phyloP scores from a whole-genome alignment of 2,888 invertebrate species.

The Furcula furcula region DNA sequence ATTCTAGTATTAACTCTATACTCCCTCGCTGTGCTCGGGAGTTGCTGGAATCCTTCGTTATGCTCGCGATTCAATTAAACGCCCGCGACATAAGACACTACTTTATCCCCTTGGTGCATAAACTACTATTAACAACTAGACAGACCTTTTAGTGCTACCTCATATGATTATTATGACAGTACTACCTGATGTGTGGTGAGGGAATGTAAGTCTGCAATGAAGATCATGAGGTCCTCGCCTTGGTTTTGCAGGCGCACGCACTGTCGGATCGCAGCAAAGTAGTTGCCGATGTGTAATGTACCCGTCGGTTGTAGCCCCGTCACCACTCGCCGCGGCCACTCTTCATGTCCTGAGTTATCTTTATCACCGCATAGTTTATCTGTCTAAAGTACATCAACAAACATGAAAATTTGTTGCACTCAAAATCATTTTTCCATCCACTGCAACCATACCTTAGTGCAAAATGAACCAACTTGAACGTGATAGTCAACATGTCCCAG shows the following conservation, averaged over 20 bases:
- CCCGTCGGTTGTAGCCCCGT: conserved; percentile 99
- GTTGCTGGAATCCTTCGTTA: too few relatives aligned
- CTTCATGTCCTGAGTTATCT: conserved; percentile 1
- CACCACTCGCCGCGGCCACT: conserved; percentile 85
- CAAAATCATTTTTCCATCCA: neutral
- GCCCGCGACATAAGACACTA: too few relatives aligned
- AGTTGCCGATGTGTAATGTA: conserved; percentile 96
- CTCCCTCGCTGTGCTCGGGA: too few relatives aligned
- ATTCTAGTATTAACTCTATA: too few relatives aligned
- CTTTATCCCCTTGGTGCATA: too few relatives aligned
- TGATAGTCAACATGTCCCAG: neutral
- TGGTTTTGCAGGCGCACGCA: conserved; percentile 92
- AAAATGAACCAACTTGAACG: neutral
- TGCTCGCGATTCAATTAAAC: too few relatives aligned
- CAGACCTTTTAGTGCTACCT: too few relatives aligned
- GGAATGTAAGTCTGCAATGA: conserved; percentile 96
- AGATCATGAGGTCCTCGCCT: conserved; percentile 86
- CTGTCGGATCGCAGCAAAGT: conserved; percentile 94
- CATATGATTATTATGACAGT: neutral
- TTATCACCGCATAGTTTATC: conserved; percentile 1
- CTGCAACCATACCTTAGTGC: conserved; percentile 4
- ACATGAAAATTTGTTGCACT: neutral
- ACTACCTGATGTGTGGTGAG: conserved; percentile 90
- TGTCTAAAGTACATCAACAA: neutral
- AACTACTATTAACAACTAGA: too few relatives aligned